These are phyloP conservation scores for Noturus placidus DNA, from an alignment of 2,113 vertebrate genomes.

Conservation along the genomic window DNA sequence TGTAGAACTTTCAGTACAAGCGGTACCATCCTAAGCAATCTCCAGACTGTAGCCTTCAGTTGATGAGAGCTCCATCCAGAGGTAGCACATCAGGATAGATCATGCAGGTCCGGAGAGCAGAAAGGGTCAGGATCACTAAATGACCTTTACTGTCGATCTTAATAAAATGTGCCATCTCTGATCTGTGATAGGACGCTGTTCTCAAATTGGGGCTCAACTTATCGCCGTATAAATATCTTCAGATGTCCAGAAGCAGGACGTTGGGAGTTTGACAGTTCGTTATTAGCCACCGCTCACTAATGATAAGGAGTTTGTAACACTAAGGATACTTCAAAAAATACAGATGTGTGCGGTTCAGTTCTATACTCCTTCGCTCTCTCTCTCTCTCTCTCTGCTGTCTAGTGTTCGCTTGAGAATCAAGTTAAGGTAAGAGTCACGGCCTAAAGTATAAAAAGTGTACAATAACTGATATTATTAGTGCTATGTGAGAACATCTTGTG, in stretches of 20 bases:
- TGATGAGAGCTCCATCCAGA: too few relatives aligned
- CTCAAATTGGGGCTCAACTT: too few relatives aligned
- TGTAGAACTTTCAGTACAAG: too few relatives aligned
- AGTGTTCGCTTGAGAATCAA: background rate
- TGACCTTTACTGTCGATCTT: too few relatives aligned
- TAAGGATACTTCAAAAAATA: background rate
- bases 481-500: background rate
- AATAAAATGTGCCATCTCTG: too few relatives aligned
- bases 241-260: too few relatives aligned
- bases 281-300: background rate
- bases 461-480: background rate
- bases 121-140: too few relatives aligned
- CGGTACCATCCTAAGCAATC: too few relatives aligned
- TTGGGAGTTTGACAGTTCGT: background rate
- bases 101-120: too few relatives aligned
- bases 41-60: too few relatives aligned
- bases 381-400: background rate
- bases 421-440: background rate
- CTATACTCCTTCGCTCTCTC: background rate
- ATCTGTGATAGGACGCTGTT: background rate
- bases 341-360: background rate
- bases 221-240: too few relatives aligned
- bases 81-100: too few relatives aligned
- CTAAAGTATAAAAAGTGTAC: background rate
- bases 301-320: background rate